phyloP scores from a whole-genome alignment of 1,140 invertebrate genomes.

The Drosophila carrolli region DNA sequence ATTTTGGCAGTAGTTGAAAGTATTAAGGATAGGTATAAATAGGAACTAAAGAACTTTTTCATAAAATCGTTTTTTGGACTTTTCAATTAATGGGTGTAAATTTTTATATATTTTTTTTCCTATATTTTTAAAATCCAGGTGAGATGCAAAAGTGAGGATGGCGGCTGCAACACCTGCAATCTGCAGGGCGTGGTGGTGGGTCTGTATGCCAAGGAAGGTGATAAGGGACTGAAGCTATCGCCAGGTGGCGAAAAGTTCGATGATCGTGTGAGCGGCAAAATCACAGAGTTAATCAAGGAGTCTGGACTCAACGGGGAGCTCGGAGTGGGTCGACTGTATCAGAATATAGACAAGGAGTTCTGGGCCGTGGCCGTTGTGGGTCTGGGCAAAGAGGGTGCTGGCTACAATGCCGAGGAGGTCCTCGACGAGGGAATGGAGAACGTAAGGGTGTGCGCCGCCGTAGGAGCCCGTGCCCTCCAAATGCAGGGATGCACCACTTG shows the following conservation, averaged over 20 bases:
- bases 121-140: conserved; percentile 9
- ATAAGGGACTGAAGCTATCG: conserved; percentile 82
- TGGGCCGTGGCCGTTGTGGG: conserved; percentile 88
- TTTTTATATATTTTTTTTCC: no score
- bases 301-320: conserved; percentile 66
- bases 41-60: no score
- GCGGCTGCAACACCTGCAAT: background rate
- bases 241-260: conserved; percentile 71
- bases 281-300: conserved; percentile 63
- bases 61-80: no score
- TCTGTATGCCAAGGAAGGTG: conserved; percentile 86
- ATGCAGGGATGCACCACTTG: conserved; percentile 86
- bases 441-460: conserved; percentile 85
- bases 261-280: conserved; percentile 63
- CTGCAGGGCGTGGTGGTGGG: conserved; percentile 51
- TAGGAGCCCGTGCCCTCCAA: conserved; percentile 86
- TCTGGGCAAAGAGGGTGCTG: conserved; percentile 87
- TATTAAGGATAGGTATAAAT: no score
- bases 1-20: no score
- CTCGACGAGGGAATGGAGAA: conserved; percentile 87
- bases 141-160: conserved; percentile 35
- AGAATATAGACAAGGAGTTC: conserved; percentile 87
- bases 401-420: conserved; percentile 87
- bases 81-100: no score
- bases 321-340: conserved; percentile 86